These are phyloP conservation scores for Polypedilum pembai DNA, from an alignment of 1,140 invertebrate genomes.

Conservation along the genomic window DNA sequence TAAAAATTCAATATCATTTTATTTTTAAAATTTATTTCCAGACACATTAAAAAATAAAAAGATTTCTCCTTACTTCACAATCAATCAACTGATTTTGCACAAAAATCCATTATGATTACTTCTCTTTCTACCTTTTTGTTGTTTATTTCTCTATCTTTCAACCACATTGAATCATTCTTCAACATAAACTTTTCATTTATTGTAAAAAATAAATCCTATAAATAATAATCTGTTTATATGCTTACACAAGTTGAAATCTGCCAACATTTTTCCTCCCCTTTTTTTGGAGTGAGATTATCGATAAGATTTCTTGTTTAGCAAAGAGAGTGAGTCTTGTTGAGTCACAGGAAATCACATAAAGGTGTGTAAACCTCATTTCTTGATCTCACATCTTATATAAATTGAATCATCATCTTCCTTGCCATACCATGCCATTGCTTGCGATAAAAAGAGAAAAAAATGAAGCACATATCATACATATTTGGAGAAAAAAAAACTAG, in stretches of 20 bases:
- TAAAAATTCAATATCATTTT: too few relatives aligned
- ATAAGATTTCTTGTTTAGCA: background rate
- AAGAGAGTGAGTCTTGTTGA: background rate
- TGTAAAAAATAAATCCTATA: background rate
- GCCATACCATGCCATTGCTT: background rate
- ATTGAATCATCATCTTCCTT: constrained; percentile 3
- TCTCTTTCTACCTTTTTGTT: too few relatives aligned
- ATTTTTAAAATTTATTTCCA: too few relatives aligned
- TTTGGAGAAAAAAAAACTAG: background rate
- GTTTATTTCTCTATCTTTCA: too few relatives aligned
- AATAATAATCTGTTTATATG: constrained; percentile 19
- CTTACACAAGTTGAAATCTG: background rate
- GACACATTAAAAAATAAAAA: too few relatives aligned
- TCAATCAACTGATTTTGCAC: too few relatives aligned
- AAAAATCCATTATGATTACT: too few relatives aligned
- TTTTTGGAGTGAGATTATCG: too few relatives aligned
- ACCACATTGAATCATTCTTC: too few relatives aligned
- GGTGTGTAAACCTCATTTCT: constrained; percentile 16
- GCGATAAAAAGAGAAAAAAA: background rate
- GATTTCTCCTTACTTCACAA: too few relatives aligned
- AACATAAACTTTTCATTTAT: too few relatives aligned
- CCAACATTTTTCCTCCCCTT: too few relatives aligned
- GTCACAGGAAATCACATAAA: constrained; percentile 12
- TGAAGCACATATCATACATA: background rate
- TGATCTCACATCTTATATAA: constrained; percentile 12